These are phyloP conservation scores for Unio pictorum DNA, from an alignment of 2,888 invertebrate genomes.

Conservation along the genomic window DNA sequence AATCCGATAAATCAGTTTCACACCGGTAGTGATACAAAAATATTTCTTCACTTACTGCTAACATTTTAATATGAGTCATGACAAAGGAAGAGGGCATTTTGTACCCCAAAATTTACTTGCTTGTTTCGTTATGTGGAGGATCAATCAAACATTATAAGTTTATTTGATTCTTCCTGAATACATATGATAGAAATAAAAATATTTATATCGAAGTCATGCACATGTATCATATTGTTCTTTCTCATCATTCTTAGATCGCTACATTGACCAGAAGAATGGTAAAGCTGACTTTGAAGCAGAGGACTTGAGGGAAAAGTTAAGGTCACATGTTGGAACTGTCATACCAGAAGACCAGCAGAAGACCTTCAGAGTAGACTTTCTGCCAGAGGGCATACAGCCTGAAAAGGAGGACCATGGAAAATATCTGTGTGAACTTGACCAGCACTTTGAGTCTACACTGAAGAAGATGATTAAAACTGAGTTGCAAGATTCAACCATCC, in stretches of 20 bases:
- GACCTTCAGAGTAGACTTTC: constrained; percentile 46
- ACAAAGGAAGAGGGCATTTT: too few relatives aligned
- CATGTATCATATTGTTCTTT: constrained; percentile 8
- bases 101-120: too few relatives aligned
- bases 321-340: constrained; percentile 29
- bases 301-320: constrained; percentile 41
- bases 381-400: constrained; percentile 27
- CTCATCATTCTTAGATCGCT: constrained; percentile 32
- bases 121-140: too few relatives aligned
- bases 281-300: constrained; percentile 44
- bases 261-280: constrained; percentile 44
- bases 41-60: too few relatives aligned
- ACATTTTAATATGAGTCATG: too few relatives aligned
- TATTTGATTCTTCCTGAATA: too few relatives aligned
- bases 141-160: too few relatives aligned
- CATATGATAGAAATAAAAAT: too few relatives aligned
- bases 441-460: constrained; percentile 40
- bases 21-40: too few relatives aligned
- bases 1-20: too few relatives aligned
- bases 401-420: constrained; percentile 16
- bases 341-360: constrained; percentile 32
- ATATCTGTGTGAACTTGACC: constrained; percentile 47
- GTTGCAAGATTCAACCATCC: constrained; percentile 12
- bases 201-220: background rate
- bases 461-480: constrained; percentile 43